phyloP scores from a whole-genome alignment of 2,797 vertebrate genomes.

The Thamnophis elegans region DNA sequence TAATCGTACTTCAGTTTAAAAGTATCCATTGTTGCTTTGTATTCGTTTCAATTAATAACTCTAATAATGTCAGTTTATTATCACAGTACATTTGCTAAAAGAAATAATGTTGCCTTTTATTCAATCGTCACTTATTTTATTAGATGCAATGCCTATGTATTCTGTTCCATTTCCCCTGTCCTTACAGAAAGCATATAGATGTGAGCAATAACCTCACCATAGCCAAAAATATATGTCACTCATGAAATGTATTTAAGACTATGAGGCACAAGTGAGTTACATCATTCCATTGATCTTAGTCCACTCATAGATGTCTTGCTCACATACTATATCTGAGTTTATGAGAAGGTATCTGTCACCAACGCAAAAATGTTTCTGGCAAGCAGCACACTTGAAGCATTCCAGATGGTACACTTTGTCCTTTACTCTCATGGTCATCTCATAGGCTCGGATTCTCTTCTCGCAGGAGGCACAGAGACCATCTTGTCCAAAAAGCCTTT shows the following conservation, averaged over 20 bases:
- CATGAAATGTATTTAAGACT: not conserved
- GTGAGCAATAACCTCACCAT: constrained; percentile 35
- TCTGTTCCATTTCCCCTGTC: constrained; percentile 35
- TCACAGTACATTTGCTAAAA: not conserved
- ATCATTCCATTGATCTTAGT: constrained; percentile 92
- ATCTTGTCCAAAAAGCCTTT: constrained; percentile 91
- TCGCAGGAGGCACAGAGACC: constrained; percentile 96
- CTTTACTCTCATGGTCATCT: constrained; percentile 98
- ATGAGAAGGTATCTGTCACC: constrained; percentile 98
- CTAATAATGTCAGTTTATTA: constrained; percentile 58
- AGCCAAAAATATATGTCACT: constrained; percentile 21
- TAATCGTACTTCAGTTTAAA: constrained; percentile 32
- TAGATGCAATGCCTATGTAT: constrained; percentile 43
- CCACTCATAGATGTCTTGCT: constrained; percentile 99
- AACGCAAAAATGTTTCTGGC: constrained; percentile 99
- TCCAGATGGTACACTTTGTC: constrained; percentile 99
- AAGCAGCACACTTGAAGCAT: constrained; percentile 98
- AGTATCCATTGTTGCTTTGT: not conserved
- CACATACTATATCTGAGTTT: constrained; percentile 98
- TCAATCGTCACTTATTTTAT: constrained; percentile 35
- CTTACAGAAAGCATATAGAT: constrained; percentile 54
- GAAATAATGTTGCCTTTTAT: constrained; percentile 45
- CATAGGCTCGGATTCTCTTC: constrained; percentile 95
- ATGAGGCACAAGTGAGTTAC: constrained; percentile 55
- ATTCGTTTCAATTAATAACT: not conserved